Base-by-base conservation (phyloP, 2,888 invertebrate species). In the Dromius quadrimaculatus region DNA sequence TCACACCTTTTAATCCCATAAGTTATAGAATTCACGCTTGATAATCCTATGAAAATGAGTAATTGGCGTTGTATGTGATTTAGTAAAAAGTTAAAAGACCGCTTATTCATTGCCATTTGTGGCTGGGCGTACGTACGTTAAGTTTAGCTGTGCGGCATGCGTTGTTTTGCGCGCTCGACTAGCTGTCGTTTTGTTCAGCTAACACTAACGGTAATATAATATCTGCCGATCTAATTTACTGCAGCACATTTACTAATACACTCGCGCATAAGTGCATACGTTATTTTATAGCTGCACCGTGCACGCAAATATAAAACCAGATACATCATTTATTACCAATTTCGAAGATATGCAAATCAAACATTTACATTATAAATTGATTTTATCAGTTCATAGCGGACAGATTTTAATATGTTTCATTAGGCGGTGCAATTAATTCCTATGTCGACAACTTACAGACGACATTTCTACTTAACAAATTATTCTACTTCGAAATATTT, bases 201-300 rank as follows among this genome's bases (percentile, higher is more conserved):
- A 50, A 65, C 66, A 66, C 66, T 66, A 66, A 66, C 66, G 66
- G 66, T 66, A 66, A 66, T 66, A 54, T 66, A 66, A 66, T 66
- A 66, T 66, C 66, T 66, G 57, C 38, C 66, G 66, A 66, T 66
- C 66, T 66, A 66, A 66, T 66, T 66, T 66, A 66, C 50, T 66
- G 54, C 54, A 41, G 50, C 22, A 11, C 13, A 6, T n/a, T 1
- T 17, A 15, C 43, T 15, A 13, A 43, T 43, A 43, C 43, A 43
- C 17, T 2, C 43, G 17, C 19, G 43, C 19, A 43, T 43, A 19
- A 17, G 19, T 43, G 43, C 43, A 43, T 43, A 43, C 43, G 19
- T 43, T n/a, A n/a, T n/a, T 43, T 43, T 43, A 43, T 43, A 43
- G 43, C 15, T 43, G 43, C 43, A n/a, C n/a, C n/a, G n/a, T n/a